Base-by-base conservation (phyloP, 2,113 vertebrate species). In the Thalassoma bifasciatum region DNA sequence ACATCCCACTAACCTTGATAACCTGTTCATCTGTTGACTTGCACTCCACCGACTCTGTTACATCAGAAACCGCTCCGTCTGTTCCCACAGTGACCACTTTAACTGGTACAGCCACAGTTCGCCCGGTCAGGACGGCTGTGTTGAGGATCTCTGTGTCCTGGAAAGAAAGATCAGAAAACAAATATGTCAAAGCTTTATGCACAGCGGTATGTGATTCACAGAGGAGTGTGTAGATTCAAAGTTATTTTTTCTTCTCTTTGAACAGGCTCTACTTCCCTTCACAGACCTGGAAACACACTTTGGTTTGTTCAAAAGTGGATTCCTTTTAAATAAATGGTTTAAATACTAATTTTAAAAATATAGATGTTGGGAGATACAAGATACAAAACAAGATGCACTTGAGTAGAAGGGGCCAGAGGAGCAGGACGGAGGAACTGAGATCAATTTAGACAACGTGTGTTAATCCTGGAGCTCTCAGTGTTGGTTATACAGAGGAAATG, bases 101-200 rank as follows among this genome's bases (percentile, higher is more conserved):
- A 38, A 99, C 75, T 0, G 98, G 98, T 77, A 98, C 88, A 1
- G 96, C 95, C 1, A 98, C 96, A 0, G 95, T 95, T 49, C 92
- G 95, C 0, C 98, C 98, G 0, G 95, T 98, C 23, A 99, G 96
- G 30, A 97, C 93, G 0, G 98, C 98, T 0, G 97, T 99, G 92
- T 99, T 99, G 66, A 99, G 94, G 67, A 99, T 95, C 85, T 99
- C 98, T 0, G 92, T 95, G 90, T 98, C 97, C 98, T 99, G 93
- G 1, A 44, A 6, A 13, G 8, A 47, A 65, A 88, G 77, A 72
- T 11, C 66, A 1, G 23, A 22, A 72, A 4, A 63, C 6, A n/a
- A 2, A 60, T 30, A 6, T 4, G 30, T 30, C 30, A 3, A 30
- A 30, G 30, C 30, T 4, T 4, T 4, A 6, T 30, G 30, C 30